Conservation (phyloP, 2,888 invertebrate species). For the Petrolisthes cinctipes region DNA sequence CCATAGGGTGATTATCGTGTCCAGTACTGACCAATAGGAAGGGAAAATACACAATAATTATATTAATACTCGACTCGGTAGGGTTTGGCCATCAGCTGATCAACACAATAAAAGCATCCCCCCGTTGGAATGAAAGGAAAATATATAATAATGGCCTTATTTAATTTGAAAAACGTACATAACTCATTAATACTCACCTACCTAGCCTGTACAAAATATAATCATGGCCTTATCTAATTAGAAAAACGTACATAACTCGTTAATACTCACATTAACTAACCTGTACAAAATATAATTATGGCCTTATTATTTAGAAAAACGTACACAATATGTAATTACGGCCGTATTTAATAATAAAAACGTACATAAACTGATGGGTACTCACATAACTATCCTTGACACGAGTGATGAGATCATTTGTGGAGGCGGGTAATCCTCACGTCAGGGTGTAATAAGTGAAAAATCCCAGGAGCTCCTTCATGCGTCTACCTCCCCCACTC, state of each 20-base stretch:
- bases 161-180: too few species aligned
- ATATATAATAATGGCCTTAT: not conserved
- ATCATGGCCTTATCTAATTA: too few species aligned
- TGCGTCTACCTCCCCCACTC: constrained; percentile 19
- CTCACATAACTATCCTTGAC: constrained; percentile 53
- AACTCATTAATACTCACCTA: too few species aligned
- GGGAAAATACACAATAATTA: not conserved
- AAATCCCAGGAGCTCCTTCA: constrained; percentile 13
- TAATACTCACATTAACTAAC: too few species aligned
- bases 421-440: constrained; percentile 10
- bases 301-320: too few species aligned
- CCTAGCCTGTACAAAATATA: too few species aligned
- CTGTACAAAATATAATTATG: too few species aligned
- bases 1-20: not conserved
- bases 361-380: not conserved
- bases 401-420: constrained; percentile 53
- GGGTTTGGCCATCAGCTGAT: constrained; percentile 19
- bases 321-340: too few species aligned
- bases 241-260: too few species aligned
- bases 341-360: not conserved
- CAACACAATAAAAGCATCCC: constrained; percentile 13
- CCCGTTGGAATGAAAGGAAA: not conserved
- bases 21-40: not conserved
- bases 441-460: not conserved
- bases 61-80: not conserved